Conservation (phyloP, 2,113 vertebrate species). For the Eublepharis macularius region DNA sequence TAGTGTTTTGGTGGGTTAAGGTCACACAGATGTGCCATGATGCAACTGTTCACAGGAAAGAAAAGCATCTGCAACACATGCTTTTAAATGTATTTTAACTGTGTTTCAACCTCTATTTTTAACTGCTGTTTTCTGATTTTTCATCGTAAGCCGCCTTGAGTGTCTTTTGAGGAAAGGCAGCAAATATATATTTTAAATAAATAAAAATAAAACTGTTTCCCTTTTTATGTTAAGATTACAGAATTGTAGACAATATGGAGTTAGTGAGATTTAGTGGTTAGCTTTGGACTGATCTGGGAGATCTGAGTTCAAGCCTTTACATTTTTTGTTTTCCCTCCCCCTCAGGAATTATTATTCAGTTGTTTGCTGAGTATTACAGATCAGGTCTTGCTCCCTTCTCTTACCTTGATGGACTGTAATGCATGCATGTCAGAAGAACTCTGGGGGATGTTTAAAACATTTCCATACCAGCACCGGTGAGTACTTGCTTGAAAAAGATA, state of each 20-base stretch:
- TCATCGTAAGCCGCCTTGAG: too few relatives aligned
- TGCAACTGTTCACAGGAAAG: neutral
- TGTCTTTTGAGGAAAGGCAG: too few relatives aligned
- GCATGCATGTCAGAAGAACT: conserved; percentile 95
- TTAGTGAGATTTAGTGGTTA: too few relatives aligned
- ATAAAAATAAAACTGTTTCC: too few relatives aligned
- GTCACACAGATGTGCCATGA: neutral
- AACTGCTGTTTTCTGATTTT: too few relatives aligned
- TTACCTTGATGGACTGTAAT: conserved; percentile 89
- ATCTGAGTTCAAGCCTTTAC: too few relatives aligned
- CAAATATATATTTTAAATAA: too few relatives aligned
- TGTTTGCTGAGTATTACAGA: conserved; percentile 88
- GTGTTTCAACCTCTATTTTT: too few relatives aligned
- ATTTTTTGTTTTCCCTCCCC: conserved; percentile 53
- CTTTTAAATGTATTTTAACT: too few relatives aligned
- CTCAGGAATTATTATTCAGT: conserved; percentile 85
- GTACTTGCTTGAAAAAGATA: conserved; percentile 25
- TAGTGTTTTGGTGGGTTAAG: neutral
- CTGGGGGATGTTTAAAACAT: conserved; percentile 97
- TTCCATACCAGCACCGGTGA: conserved; percentile 92
- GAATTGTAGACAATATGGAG: neutral
- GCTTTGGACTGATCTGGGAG: too few relatives aligned
- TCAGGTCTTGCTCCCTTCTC: conserved; percentile 88
- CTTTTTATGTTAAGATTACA: neutral
- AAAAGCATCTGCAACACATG: too few relatives aligned